These are phyloP conservation scores for Cheirogaleus medius DNA, from an alignment of 2,113 vertebrate species.

Conservation along the genomic window DNA sequence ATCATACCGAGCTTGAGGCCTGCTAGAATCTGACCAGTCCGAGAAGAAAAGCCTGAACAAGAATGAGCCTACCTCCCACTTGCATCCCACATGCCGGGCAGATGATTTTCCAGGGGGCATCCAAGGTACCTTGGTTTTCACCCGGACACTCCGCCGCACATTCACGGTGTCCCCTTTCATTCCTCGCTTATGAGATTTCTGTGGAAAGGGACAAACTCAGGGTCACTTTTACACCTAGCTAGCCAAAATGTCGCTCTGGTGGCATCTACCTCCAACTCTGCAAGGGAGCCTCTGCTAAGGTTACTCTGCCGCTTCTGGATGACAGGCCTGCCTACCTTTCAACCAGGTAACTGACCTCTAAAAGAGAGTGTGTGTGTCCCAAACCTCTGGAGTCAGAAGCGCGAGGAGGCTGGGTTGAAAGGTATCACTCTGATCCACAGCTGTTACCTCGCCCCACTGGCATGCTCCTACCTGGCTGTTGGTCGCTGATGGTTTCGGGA, in stretches of 20 bases:
- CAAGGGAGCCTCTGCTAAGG: background rate
- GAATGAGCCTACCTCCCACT: constrained; percentile 91
- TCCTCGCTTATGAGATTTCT: constrained; percentile 85
- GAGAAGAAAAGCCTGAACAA: constrained; percentile 60
- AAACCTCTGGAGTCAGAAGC: background rate
- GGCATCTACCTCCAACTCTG: background rate
- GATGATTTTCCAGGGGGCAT: constrained; percentile 91
- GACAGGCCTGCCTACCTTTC: constrained; percentile 55
- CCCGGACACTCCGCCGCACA: constrained; percentile 83
- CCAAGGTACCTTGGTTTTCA: constrained; percentile 92
- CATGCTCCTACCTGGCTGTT: constrained; percentile 86
- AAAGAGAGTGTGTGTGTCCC: background rate
- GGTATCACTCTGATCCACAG: constrained; percentile 8
- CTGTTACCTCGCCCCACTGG: constrained; percentile 43
- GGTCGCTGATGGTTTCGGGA: constrained; percentile 85
- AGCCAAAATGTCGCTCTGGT: background rate
- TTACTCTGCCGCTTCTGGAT: background rate
- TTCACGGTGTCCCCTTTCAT: constrained; percentile 83
- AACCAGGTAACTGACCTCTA: background rate
- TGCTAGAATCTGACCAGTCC: constrained; percentile 48
- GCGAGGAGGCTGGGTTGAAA: background rate
- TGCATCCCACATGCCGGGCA: constrained; percentile 85
- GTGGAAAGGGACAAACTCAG: constrained; percentile 60
- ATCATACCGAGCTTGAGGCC: background rate
- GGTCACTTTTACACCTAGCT: constrained; percentile 32